A percentile compares a stretch with the other conserved stretches of the same genome.
Evolutionary conservation across 2,888 invertebrate genomes (phyloP).

Genomic region (Erpobdella octoculata): DNA sequence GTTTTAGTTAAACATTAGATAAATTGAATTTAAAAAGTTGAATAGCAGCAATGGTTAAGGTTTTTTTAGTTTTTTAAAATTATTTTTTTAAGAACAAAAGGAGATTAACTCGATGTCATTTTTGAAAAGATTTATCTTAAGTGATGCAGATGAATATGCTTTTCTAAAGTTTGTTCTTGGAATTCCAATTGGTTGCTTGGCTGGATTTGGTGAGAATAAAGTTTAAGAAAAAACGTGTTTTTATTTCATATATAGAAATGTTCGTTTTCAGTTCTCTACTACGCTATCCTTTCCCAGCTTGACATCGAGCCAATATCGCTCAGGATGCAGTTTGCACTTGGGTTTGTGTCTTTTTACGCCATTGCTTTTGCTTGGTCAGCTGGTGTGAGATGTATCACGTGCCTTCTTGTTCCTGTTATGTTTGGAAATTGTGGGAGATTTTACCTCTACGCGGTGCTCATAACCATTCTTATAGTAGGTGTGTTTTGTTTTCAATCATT

Average conservation of each 20-base stretch:
- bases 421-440: constrained; percentile 14
- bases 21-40: too few relatives aligned
- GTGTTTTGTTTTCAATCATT: neutral
- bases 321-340: constrained; percentile 15
- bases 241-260: too few relatives aligned
- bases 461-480: constrained; percentile 3
- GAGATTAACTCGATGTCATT: neutral
- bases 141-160: constrained; percentile 8
- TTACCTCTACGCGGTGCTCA: constrained; percentile 2
- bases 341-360: neutral
- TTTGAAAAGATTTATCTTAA: neutral
- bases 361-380: constrained; percentile 18
- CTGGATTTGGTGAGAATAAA: constrained; percentile 3
- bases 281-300: neutral
- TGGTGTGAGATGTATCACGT: constrained; percentile 8
- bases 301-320: neutral
- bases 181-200: constrained; percentile 11
- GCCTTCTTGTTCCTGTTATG: constrained; percentile 1
- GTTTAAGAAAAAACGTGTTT: too few relatives aligned
- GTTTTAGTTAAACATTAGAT: too few relatives aligned
- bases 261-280: constrained; percentile 1
- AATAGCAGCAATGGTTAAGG: too few relatives aligned
- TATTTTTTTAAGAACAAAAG: neutral
- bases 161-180: constrained; percentile 7
- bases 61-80: neutral